phyloP scores from a whole-genome alignment of 2,888 invertebrate genomes.

The Cryptus viduatorius region DNA sequence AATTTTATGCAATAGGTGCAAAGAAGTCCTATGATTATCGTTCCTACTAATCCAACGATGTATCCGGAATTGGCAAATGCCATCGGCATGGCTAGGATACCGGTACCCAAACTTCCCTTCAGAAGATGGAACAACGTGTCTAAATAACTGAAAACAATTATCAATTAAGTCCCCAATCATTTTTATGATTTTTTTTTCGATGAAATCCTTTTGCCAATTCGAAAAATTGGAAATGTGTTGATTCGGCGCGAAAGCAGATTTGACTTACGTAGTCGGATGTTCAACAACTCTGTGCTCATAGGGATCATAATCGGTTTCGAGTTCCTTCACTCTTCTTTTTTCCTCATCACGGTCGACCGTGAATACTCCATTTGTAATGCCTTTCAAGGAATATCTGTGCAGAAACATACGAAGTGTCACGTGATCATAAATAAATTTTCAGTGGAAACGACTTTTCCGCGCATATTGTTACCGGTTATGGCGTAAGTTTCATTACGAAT shows the following conservation, averaged over 20 bases:
- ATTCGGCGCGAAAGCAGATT: background rate
- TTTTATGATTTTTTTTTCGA: no score
- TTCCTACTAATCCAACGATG: conserved; percentile 92
- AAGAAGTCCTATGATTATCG: conserved; percentile 93
- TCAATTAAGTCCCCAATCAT: background rate
- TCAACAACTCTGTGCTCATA: conserved; percentile 89
- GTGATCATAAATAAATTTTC: background rate
- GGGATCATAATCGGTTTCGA: conserved; percentile 89
- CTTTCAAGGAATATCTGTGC: conserved; percentile 74
- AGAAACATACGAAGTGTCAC: conserved; percentile 1
- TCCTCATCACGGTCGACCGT: conserved; percentile 86
- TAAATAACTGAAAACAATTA: conserved; percentile 87
- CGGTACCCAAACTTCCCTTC: conserved; percentile 96
- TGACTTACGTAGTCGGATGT: conserved; percentile 91
- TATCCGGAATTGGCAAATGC: conserved; percentile 95
- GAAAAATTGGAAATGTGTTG: background rate
- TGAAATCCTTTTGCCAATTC: conserved; percentile 72
- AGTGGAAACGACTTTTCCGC: background rate
- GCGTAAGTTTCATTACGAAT: no score
- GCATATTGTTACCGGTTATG: background rate
- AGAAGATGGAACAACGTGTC: conserved; percentile 94
- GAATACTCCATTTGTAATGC: conserved; percentile 76
- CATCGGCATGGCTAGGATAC: conserved; percentile 95
- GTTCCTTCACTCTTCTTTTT: conserved; percentile 76
- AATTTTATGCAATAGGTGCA: conserved; percentile 98